Evolutionary conservation across 2,113 vertebrate species (phyloP), one percentile per base, ranked within the genome.

Genomic region (Anas platyrhynchos): DNA sequence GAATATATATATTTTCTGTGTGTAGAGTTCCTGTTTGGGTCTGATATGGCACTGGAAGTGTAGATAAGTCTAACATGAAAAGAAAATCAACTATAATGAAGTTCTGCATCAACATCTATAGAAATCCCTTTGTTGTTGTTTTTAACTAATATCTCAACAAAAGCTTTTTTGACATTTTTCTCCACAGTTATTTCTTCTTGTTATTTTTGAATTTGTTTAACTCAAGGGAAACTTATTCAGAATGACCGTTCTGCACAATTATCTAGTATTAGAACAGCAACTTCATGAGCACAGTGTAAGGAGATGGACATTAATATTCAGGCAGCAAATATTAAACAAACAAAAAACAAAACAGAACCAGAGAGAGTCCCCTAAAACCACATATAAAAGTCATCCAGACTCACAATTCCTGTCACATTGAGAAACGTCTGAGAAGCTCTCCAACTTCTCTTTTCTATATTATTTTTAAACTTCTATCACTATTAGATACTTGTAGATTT

Each of bases 271-370:
- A 71, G 48, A 89, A 79, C 69, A 88, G 72, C 6, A n/a, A 91
- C 77, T 82, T 85, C 61, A 88, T 36, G 56, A 91, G 78, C 44
- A 93, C 86, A 86, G 69, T 86, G 78, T 67, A 94, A 91, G 78
- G 68, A 94, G 88, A 88, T 94, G 93, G 81, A 96, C 83, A 52
- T 54, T 90, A 74, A 95, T 92, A 87, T 74, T 97, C 71, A 91
- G 80, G 93, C 50, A 87, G 68, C 55, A 89, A 67, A 89, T 76
- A 94, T 84, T 54, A 90, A 95, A 63, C 73, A 77, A 62, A 83
- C 23, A 79, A 81, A 79, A 59, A 73, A 81, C 8, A 41, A 65
- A 65, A 18, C 36, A 26, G 15, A 38, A 25, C 50, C 50, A 50
- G 48, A 17, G 11, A 75, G 27, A 85, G 67, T 74, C 55, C 38